Base-by-base conservation (phyloP, 2,797 vertebrate species). In the Myripristis murdjan region DNA sequence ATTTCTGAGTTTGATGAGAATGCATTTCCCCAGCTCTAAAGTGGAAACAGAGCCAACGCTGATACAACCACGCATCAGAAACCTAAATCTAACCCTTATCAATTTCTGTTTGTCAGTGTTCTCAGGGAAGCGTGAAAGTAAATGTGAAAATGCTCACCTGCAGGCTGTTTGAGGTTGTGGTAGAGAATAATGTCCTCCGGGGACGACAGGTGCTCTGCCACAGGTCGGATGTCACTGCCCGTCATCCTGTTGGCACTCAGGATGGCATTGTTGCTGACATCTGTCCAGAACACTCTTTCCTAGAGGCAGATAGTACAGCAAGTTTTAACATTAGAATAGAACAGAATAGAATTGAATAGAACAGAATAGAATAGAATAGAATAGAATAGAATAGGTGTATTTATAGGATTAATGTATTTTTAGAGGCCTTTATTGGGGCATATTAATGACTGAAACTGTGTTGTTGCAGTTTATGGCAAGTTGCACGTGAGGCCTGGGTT, bases 281-380 rank as follows among this genome's bases (percentile, higher is more conserved):
- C 97, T 0, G 96, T 97, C 97, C 97, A 98, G 84, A 95, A 98
- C 0, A 98, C 95, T 56, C 80, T 94, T 66, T 98, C 97, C 97
- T 98, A 5, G 4, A 75, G 59, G 31, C 15, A 79, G 33, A 56
- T 6, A 41, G 28, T 41, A 49, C 18, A 52, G 43, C 16, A 68
- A 15, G 33, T 10, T 16, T 60, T 1, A 79, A 48, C 6, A 67
- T 65, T 39, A 2, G 6, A 28, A 28, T n/a, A n/a, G n/a, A n/a
- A n/a, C n/a, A n/a, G n/a, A n/a, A n/a, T n/a, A n/a, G 24, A 15
- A 5, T n/a, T 2, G 6, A 28, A 28, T n/a, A n/a, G n/a, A n/a
- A n/a, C n/a, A n/a, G n/a, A n/a, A n/a, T n/a, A n/a, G 24, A 15
- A 5, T 39, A 2, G 6, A 28, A 28, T 23, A 28, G 12, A 57